Conservation (phyloP, 2,113 vertebrate species). For the Larimichthys crocea region DNA sequence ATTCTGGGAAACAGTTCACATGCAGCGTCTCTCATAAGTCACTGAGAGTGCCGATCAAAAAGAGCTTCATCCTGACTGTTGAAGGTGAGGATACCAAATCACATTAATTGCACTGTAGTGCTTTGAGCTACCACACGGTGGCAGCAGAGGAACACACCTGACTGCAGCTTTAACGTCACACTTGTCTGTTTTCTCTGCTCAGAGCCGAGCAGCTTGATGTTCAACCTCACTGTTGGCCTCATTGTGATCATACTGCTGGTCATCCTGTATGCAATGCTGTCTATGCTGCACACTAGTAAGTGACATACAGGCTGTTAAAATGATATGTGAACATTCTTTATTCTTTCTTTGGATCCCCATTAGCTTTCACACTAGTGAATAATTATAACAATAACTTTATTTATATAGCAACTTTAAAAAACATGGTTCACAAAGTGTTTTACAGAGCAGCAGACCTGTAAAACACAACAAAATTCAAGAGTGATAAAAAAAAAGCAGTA, state of each 20-base stretch:
- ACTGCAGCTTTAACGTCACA: neutral
- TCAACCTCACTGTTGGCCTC: conserved; percentile 23
- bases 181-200: conserved; percentile 35
- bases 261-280: conserved; percentile 49
- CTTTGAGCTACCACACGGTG: conserved; percentile 41
- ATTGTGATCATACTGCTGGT: conserved; percentile 33
- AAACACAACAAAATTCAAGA: too few species aligned
- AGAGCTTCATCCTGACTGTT: conserved; percentile 79
- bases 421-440: too few species aligned
- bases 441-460: too few species aligned
- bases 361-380: too few species aligned
- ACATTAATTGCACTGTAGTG: neutral
- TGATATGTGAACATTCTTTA: neutral
- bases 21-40: conserved; percentile 83
- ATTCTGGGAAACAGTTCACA: conserved; percentile 72
- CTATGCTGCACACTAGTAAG: conserved; percentile 67
- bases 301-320: neutral
- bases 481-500: too few species aligned
- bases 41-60: conserved; percentile 78
- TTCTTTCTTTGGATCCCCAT: too few species aligned
- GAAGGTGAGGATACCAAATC: conserved; percentile 60
- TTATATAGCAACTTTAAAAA: too few species aligned
- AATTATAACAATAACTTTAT: too few species aligned
- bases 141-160: conserved; percentile 39
- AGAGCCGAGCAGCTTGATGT: conserved; percentile 69